Base-by-base conservation (phyloP, 2,113 vertebrate genomes). In the Rousettus leschenaultii region DNA sequence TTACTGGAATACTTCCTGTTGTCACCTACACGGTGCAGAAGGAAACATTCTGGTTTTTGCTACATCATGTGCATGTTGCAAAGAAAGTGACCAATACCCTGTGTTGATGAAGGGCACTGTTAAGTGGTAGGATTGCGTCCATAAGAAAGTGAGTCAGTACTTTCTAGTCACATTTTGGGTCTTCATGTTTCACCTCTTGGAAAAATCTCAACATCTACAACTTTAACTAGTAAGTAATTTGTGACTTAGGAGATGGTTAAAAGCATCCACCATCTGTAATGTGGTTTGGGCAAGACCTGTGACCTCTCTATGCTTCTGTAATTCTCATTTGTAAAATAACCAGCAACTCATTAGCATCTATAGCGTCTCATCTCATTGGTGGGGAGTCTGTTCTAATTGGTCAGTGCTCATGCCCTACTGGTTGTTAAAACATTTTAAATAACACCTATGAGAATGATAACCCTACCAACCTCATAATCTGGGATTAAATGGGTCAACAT, bases 1-100 rank as follows among this genome's bases (percentile, higher is more conserved):
- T 99, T 75, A 99, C 97, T 5, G 99, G 99, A 84, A 99, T 97
- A 94, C 79, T 98, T 90, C 99, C 99, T 7, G 98, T 99, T 82
- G 98, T 99, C 95, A 99, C 88, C 99, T 99, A 70, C 5, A 85
- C 40, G 7, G 48, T 79, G 57, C 5, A 90, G 91, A 55, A 97
- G 68, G 18, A 65, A 59, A 38, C 43, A 33, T n/a, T 45, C 59
- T 70, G 8, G n/a, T 33, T 79, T 35, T 21, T 6, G 38, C n/a
- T 30, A 6, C 0, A 7, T n/a, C 30, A 63, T 8, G 6, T 9
- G 35, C 3, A 18, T 24, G 19, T 33, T 70, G 12, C n/a, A 53
- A 59, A 30, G 21, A 24, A 89, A 28, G 33, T 15, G 24, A 86
- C 65, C 78, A 11, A 2, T 7, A 35, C 6, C 40, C 19, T 7